A percentile compares a stretch with the other conserved stretches of the same genome.
phyloP scores from a whole-genome alignment of 2,113 vertebrate species.

The Pollimyrus isidori region DNA sequence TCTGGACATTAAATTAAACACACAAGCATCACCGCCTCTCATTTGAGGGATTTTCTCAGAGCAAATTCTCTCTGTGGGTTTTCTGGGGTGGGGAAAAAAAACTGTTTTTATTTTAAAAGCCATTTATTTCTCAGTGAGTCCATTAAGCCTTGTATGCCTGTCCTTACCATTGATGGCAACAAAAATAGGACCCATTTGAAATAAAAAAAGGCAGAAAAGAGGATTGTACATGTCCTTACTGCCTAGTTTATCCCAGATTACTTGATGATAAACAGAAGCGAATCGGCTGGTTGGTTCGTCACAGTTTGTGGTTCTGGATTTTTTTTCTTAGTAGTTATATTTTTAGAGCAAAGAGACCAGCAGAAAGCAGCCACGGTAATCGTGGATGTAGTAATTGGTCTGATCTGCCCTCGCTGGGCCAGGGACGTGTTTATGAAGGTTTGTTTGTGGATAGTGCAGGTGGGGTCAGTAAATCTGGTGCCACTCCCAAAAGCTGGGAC shows the following conservation, averaged over 20 bases:
- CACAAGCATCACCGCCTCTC: slow-evolving; percentile 19
- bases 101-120: slow-evolving; percentile 7
- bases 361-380: background rate
- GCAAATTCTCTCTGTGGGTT: slow-evolving; percentile 27
- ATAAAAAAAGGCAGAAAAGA: slow-evolving; percentile 21
- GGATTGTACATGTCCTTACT: background rate
- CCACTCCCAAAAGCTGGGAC: background rate
- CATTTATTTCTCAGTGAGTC: background rate
- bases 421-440: background rate
- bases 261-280: slow-evolving; percentile 2
- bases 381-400: background rate
- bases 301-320: background rate
- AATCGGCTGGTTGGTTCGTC: slow-evolving; percentile 2
- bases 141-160: slow-evolving; percentile 16
- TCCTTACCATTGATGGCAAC: slow-evolving; percentile 24
- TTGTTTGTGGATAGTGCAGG: background rate
- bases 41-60: slow-evolving; percentile 10
- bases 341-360: background rate
- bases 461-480: background rate
- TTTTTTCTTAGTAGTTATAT: background rate
- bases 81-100: slow-evolving; percentile 14
- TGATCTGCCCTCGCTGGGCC: background rate
- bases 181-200: slow-evolving; percentile 7
- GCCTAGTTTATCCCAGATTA: slow-evolving; percentile 25
- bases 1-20: slow-evolving; percentile 32